Evolutionary conservation across 2,797 vertebrate species (phyloP).

Genomic region (Brachyrhaphis roseni): DNA sequence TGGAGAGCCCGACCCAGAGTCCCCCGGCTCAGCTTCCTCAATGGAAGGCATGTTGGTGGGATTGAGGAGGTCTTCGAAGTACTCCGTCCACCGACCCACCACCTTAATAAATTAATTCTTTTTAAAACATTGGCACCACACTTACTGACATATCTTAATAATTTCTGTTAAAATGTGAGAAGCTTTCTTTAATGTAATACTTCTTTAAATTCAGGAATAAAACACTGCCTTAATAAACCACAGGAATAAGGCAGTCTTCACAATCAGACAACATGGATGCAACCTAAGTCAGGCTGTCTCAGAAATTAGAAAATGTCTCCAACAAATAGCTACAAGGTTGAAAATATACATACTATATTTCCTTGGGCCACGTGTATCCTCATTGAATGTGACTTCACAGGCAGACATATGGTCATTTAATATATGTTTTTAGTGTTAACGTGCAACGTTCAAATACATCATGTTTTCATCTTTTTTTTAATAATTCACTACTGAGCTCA

Average conservation of each 20-base stretch:
- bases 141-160: no score
- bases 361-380: neutral
- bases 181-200: neutral
- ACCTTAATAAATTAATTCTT: no score
- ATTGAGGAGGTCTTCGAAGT: no score
- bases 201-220: neutral
- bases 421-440: neutral
- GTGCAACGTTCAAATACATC: neutral
- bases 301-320: neutral
- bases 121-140: no score
- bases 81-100: no score
- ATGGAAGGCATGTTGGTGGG: no score
- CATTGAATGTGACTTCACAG: neutral
- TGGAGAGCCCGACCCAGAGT: no score
- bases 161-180: neutral
- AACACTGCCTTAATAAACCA: no score
- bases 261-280: neutral
- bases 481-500: neutral
- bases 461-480: neutral
- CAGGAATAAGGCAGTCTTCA: neutral
- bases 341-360: neutral
- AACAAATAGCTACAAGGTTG: neutral
- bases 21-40: no score
- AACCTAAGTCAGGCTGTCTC: neutral
- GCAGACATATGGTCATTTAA: neutral